A percentile compares a stretch with the other conserved stretches of the same genome.
Conservation (phyloP, 2,888 invertebrate species). For the Heliconius sara region DNA sequence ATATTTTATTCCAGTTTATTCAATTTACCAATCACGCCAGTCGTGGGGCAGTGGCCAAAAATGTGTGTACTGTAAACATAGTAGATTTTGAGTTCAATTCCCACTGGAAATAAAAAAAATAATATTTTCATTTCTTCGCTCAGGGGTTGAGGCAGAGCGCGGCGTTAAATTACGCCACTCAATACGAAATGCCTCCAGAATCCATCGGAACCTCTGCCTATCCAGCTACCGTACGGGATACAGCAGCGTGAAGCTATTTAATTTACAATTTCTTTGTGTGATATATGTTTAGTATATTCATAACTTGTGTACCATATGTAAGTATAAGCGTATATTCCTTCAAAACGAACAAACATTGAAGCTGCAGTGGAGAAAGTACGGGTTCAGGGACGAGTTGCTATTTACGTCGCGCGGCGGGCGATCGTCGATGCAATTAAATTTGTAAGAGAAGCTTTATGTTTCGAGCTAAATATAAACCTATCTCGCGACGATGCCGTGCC, state of each 20-base stretch:
- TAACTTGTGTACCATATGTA: not conserved
- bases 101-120: no score
- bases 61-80: no score
- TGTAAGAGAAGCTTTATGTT: slow-evolving; percentile 80
- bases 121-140: no score
- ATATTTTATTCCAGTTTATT: slow-evolving; percentile 12
- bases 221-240: no score
- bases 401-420: slow-evolving; percentile 79
- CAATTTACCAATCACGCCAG: not conserved
- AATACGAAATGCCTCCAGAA: no score
- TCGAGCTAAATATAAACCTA: slow-evolving; percentile 72
- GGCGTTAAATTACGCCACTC: no score
- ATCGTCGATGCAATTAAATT: slow-evolving; percentile 82
- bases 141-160: no score
- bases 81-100: no score
- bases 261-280: no score
- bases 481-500: slow-evolving; percentile 67
- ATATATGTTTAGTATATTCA: slow-evolving; percentile 7
- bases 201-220: no score
- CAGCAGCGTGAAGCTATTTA: no score
- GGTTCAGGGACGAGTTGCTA: slow-evolving; percentile 81
- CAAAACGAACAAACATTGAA: slow-evolving; percentile 22
- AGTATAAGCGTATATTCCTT: not conserved
- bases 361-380: slow-evolving; percentile 71
- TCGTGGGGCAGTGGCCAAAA: no score